Conservation (phyloP, 2,888 invertebrate genomes). For the Cephus sareptanus region DNA sequence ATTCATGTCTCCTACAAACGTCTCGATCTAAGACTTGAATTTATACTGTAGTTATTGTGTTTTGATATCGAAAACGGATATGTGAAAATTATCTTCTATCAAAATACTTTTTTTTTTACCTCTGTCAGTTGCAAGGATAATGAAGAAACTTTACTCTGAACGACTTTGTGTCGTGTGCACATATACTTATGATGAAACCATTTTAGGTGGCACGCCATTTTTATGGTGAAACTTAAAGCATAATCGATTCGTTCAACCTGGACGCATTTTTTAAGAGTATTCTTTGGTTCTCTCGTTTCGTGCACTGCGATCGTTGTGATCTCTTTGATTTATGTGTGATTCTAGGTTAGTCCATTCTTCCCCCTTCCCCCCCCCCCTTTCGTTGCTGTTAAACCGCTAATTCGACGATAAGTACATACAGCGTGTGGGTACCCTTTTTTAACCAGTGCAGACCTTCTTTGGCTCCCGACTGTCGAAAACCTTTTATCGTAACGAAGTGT, state of each 20-base stretch:
- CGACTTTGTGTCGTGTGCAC: background rate
- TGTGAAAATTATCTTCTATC: background rate
- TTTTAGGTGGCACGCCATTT: too few species aligned
- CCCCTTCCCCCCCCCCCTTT: background rate
- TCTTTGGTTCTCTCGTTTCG: too few species aligned
- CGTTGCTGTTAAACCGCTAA: background rate
- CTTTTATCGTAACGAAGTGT: background rate
- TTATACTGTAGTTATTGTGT: background rate
- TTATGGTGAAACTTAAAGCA: background rate
- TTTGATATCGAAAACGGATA: background rate
- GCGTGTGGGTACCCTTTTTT: background rate
- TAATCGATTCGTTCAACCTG: background rate
- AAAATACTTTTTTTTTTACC: background rate
- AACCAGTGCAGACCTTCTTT: background rate
- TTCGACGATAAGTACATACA: background rate
- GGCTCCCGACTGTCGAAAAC: background rate
- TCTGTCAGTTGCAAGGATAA: background rate
- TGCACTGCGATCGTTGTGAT: too few species aligned
- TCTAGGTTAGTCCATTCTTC: too few species aligned
- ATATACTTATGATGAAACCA: background rate
- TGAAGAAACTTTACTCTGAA: background rate
- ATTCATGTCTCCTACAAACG: background rate
- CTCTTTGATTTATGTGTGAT: too few species aligned
- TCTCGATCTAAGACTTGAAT: background rate
- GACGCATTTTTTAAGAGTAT: background rate